These are phyloP conservation scores for Tychaedon coryphoeus DNA, from an alignment of 2,113 vertebrate species.

Conservation along the genomic window DNA sequence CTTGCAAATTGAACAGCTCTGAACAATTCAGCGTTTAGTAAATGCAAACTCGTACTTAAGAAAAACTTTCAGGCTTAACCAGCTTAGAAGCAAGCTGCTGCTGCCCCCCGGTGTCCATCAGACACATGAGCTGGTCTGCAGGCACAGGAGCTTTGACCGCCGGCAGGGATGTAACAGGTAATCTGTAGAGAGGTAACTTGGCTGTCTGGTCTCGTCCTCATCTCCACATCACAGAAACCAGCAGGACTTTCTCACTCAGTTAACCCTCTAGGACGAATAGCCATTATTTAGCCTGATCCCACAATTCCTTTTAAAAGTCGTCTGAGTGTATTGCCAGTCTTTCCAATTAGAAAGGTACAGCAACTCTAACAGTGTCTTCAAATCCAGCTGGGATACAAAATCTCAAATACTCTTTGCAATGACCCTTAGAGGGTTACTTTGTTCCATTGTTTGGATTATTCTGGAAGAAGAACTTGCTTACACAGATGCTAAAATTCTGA, in stretches of 20 bases:
- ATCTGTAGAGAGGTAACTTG: accelerated
- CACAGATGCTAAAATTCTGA: neutral
- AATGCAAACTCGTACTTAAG: accelerated
- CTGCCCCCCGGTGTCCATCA: neutral
- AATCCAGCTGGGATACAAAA: neutral
- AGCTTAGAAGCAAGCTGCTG: neutral
- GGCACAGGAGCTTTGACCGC: accelerated
- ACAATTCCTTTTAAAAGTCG: neutral
- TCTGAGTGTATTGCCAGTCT: neutral
- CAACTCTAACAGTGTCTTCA: neutral
- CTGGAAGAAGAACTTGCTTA: neutral
- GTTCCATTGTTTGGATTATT: neutral
- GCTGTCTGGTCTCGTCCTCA: neutral
- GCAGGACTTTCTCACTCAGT: neutral
- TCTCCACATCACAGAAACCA: accelerated
- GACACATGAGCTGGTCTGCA: neutral
- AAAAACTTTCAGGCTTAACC: neutral
- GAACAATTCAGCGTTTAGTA: accelerated
- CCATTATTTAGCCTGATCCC: neutral
- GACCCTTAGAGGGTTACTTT: neutral
- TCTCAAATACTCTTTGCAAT: neutral
- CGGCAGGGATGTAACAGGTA: accelerated
- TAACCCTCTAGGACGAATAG: neutral
- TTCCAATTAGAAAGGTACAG: neutral
- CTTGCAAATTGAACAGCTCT: neutral